Percentiles rank a stretch among this genome's conserved stretches.
Conservation (phyloP, 2,797 vertebrate species). For the Mormyrus hasselquistii region DNA sequence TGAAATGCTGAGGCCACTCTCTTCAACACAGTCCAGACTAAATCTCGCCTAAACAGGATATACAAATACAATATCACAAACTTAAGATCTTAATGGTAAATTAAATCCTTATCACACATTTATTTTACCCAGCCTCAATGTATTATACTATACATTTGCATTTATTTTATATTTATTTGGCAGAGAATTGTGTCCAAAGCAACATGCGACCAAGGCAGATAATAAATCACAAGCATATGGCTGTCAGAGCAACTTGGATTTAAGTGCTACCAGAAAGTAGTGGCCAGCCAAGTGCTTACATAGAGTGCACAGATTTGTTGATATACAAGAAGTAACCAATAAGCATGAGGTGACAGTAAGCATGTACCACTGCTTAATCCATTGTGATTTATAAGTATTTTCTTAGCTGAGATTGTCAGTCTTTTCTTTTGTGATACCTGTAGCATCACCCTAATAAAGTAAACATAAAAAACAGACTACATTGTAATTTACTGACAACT, state of each 20-base stretch:
- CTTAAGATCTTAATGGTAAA: background rate
- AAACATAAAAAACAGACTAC: background rate
- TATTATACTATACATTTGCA: background rate
- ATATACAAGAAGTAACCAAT: background rate
- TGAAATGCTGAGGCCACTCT: conserved; percentile 65
- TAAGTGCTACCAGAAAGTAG: background rate
- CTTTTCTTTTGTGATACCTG: background rate
- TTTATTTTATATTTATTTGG: background rate
- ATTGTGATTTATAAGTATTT: background rate
- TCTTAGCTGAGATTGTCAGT: background rate
- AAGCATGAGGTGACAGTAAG: background rate
- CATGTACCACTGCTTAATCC: background rate
- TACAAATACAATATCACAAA: background rate
- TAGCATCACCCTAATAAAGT: background rate
- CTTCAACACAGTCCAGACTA: conserved; percentile 49
- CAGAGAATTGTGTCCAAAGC: background rate
- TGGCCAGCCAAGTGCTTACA: background rate
- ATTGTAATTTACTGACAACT: background rate
- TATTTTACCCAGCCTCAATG: background rate
- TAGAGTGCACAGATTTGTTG: background rate
- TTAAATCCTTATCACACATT: background rate
- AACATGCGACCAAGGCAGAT: background rate
- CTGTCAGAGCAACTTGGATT: background rate
- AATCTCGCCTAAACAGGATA: conserved; percentile 45
- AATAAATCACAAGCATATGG: background rate